A percentile compares a stretch with the other conserved stretches of the same genome.
Conservation (phyloP, 1,140 invertebrate genomes). For the Chironomus tepperi region DNA sequence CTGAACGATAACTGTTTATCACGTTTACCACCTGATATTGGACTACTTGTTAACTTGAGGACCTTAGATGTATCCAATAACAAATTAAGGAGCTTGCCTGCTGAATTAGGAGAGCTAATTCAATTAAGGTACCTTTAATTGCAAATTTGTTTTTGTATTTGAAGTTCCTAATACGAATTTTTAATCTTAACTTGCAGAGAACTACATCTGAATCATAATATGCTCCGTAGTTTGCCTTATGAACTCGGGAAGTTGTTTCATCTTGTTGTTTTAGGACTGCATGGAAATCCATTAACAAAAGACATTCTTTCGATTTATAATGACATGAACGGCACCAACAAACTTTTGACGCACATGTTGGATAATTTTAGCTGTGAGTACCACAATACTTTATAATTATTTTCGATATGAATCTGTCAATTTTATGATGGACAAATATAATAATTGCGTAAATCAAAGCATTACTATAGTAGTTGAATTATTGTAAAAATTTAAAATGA, state of each 20-base stretch:
- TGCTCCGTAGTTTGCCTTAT: slow-evolving; percentile 84
- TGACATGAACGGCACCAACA: slow-evolving; percentile 86
- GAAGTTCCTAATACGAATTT: neutral
- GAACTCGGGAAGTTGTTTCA: slow-evolving; percentile 97
- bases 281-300: slow-evolving; percentile 88
- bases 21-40: slow-evolving; percentile 81
- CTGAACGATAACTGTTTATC: slow-evolving; percentile 89
- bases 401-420: neutral
- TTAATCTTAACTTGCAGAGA: slow-evolving; percentile 58
- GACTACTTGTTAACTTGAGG: slow-evolving; percentile 69
- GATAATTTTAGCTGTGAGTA: slow-evolving; percentile 86
- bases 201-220: slow-evolving; percentile 89
- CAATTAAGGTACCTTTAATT: slow-evolving; percentile 67
- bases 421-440: too few relatives aligned
- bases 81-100: slow-evolving; percentile 85
- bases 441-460: too few relatives aligned
- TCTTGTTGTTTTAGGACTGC: slow-evolving; percentile 78
- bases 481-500: too few relatives aligned
- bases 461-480: too few relatives aligned
- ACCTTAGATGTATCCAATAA: slow-evolving; percentile 89
- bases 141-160: too few relatives aligned
- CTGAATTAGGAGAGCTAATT: slow-evolving; percentile 92
- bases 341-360: slow-evolving; percentile 86
- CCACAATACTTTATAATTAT: slow-evolving; percentile 26
- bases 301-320: slow-evolving; percentile 87